phyloP scores from a whole-genome alignment of 1,140 invertebrate species.

The Branchinecta lindahli region DNA sequence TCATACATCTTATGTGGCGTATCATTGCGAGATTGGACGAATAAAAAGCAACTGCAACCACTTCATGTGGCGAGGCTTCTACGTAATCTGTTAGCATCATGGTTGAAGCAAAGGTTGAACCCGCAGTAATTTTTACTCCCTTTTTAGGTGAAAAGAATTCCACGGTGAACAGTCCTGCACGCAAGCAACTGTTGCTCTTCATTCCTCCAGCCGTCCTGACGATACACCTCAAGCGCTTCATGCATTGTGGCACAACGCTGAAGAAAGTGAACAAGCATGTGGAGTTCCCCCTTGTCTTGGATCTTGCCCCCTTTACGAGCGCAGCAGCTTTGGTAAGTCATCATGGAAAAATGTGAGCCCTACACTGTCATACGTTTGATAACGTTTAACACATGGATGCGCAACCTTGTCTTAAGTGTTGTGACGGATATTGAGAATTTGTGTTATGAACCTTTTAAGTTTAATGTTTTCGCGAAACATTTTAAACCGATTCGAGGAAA shows the following conservation, averaged over 20 bases:
- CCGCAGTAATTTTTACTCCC: constrained; percentile 23
- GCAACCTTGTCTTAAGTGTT: too few species aligned
- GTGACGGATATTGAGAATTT: too few species aligned
- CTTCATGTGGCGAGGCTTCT: too few species aligned
- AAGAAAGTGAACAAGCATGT: constrained; percentile 72
- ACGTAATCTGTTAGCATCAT: too few species aligned
- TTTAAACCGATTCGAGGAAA: too few species aligned
- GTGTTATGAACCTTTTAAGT: too few species aligned
- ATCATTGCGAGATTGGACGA: too few species aligned
- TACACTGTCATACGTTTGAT: too few species aligned
- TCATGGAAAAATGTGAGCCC: background rate
- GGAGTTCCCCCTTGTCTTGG: constrained; percentile 66
- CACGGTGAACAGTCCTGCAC: constrained; percentile 71
- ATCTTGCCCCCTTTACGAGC: constrained; percentile 80
- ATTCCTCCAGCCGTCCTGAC: constrained; percentile 83
- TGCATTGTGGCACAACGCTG: constrained; percentile 43
- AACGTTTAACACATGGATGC: too few species aligned
- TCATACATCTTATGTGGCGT: too few species aligned
- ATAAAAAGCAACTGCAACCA: too few species aligned
- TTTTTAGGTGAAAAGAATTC: constrained; percentile 41
- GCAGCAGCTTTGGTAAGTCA: constrained; percentile 32
- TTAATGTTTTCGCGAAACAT: too few species aligned
- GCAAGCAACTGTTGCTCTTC: constrained; percentile 78
- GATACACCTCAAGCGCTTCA: constrained; percentile 82
- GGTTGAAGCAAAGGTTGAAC: background rate